Conservation (phyloP, 2,888 invertebrate species). For the Lottia gigantea region DNA sequence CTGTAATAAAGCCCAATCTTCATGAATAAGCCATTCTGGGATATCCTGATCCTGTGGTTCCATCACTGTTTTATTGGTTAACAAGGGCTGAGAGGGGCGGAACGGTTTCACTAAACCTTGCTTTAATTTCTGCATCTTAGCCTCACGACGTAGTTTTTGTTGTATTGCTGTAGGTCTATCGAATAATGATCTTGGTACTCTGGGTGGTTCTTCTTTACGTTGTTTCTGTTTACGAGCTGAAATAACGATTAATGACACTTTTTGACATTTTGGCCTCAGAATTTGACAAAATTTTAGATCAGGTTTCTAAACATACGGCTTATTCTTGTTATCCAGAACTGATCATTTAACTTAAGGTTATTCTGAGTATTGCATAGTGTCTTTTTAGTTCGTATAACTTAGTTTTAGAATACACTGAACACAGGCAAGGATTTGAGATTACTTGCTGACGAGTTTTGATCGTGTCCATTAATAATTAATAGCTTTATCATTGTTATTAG, state of each 20-base stretch:
- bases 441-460: no score
- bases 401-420: no score
- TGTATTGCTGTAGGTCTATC: slow-evolving; percentile 82
- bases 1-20: slow-evolving; percentile 85
- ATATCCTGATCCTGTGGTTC: slow-evolving; percentile 68
- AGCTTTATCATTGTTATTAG: no score
- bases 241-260: background rate
- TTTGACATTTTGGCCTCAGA: no score
- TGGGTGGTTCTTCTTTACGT: slow-evolving; percentile 80
- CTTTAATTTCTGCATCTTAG: slow-evolving; percentile 79
- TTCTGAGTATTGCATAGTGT: no score
- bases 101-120: slow-evolving; percentile 52
- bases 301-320: no score
- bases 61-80: slow-evolving; percentile 29
- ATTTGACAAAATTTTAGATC: no score
- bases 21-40: slow-evolving; percentile 90
- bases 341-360: no score
- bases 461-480: no score
- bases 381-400: no score
- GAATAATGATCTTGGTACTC: slow-evolving; percentile 84
- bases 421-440: no score
- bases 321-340: no score
- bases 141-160: slow-evolving; percentile 81
- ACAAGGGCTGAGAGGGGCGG: slow-evolving; percentile 41
- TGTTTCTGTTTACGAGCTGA: slow-evolving; percentile 67